These are phyloP conservation scores for Melanotaenia boesemani DNA, from an alignment of 2,797 vertebrate genomes.

Conservation along the genomic window DNA sequence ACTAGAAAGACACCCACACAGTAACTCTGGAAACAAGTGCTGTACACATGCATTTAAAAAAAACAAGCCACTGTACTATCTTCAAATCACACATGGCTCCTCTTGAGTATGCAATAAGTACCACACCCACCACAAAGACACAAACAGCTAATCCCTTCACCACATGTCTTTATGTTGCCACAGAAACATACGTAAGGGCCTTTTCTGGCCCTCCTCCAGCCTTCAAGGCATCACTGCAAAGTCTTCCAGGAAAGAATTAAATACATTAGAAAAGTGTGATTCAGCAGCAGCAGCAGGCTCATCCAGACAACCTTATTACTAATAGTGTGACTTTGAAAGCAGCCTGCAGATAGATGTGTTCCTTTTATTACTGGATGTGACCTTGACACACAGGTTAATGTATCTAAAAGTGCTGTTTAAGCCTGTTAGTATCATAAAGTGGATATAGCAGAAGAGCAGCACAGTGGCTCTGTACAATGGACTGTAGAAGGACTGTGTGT, in stretches of 20 bases:
- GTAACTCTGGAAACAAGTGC: slow-evolving; percentile 28
- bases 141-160: slow-evolving; percentile 47
- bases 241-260: slow-evolving; percentile 52
- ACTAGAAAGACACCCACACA: slow-evolving; percentile 46
- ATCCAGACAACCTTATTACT: slow-evolving; percentile 14
- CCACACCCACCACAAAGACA: slow-evolving; percentile 62
- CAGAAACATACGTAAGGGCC: slow-evolving; percentile 31
- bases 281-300: slow-evolving; percentile 31
- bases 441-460: slow-evolving; percentile 33
- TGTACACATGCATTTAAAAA: slow-evolving; percentile 29
- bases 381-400: slow-evolving; percentile 63
- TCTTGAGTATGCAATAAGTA: slow-evolving; percentile 49
- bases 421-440: slow-evolving; percentile 60
- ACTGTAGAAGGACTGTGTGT: slow-evolving; percentile 9
- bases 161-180: slow-evolving; percentile 17
- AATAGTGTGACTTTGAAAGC: slow-evolving; percentile 37
- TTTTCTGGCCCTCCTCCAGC: slow-evolving; percentile 32
- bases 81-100: slow-evolving; percentile 61
- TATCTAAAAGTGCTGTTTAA: slow-evolving; percentile 47
- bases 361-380: slow-evolving; percentile 55
- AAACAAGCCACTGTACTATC: slow-evolving; percentile 48
- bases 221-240: slow-evolving; percentile 21
- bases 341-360: slow-evolving; percentile 50
- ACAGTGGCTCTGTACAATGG: slow-evolving; percentile 17
- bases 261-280: slow-evolving; percentile 32